Percentiles rank a stretch among this genome's conserved stretches.
phyloP scores from a whole-genome alignment of 2,888 invertebrate species.

The Podabrus alpinus region DNA sequence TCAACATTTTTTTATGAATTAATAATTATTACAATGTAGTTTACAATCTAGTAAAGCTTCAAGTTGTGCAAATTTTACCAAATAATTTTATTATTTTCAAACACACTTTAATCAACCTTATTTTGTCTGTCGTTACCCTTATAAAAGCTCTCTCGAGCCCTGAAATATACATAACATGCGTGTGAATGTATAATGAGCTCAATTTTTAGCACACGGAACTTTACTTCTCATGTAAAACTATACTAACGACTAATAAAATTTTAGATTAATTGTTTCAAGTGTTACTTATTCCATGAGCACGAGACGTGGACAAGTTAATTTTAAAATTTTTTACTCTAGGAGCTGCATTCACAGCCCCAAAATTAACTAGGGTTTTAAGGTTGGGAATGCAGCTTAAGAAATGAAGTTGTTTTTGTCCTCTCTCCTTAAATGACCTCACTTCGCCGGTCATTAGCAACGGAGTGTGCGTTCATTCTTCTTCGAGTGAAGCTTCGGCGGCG shows the following conservation, averaged over 20 bases:
- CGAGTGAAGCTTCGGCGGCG: too few relatives aligned
- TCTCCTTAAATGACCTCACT: too few relatives aligned
- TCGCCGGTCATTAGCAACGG: too few relatives aligned
- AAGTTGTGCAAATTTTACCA: background rate
- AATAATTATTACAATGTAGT: background rate
- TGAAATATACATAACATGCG: background rate
- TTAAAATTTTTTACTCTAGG: background rate
- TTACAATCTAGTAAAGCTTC: background rate
- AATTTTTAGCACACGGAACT: background rate
- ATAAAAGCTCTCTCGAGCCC: background rate
- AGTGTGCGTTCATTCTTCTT: too few relatives aligned
- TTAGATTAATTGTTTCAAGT: background rate
- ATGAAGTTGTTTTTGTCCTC: too few relatives aligned
- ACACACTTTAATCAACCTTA: background rate
- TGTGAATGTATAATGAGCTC: background rate
- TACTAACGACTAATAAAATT: background rate
- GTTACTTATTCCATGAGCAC: background rate
- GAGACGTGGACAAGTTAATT: background rate
- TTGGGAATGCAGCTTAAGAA: too few relatives aligned
- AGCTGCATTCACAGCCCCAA: background rate
- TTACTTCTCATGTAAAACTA: background rate
- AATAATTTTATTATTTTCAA: background rate
- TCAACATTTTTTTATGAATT: background rate
- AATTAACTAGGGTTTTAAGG: too few relatives aligned
- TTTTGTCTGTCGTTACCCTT: background rate